phyloP scores from a whole-genome alignment of 35 echinoderm and acorn worm genomes.

The Heliocidaris tuberculata region DNA sequence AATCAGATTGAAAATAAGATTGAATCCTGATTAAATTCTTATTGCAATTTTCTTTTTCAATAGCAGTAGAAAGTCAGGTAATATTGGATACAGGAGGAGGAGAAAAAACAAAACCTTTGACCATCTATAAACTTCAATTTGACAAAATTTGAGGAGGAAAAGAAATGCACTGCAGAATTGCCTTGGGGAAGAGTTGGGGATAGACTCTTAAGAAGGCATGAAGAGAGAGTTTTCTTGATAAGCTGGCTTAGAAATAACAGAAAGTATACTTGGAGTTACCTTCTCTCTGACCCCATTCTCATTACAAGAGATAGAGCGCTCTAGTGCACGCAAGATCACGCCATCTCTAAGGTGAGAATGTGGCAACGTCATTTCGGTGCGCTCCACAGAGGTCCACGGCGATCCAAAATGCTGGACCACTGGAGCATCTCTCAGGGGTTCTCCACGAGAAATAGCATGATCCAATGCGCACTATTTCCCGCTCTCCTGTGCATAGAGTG shows the following conservation, averaged over 20 bases:
- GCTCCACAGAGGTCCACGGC: too few relatives aligned
- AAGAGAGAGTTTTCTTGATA: background rate
- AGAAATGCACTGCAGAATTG: background rate
- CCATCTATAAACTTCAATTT: background rate
- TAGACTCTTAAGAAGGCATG: background rate
- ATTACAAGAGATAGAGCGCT: too few relatives aligned
- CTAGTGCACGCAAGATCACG: too few relatives aligned
- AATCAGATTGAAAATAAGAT: background rate
- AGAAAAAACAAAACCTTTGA: background rate
- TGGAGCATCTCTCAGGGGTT: too few relatives aligned
- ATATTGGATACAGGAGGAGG: background rate
- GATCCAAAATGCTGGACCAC: too few relatives aligned
- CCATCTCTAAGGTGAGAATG: too few relatives aligned
- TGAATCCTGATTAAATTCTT: background rate
- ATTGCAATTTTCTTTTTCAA: background rate
- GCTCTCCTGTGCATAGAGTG: too few relatives aligned
- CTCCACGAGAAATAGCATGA: too few relatives aligned
- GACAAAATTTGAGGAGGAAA: background rate
- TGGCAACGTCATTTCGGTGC: too few relatives aligned
- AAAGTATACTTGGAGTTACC: background rate
- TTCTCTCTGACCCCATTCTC: background rate
- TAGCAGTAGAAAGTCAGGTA: background rate
- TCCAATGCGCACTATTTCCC: too few relatives aligned
- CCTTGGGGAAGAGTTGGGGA: background rate
- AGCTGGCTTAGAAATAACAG: conserved; percentile 4